Evolutionary conservation across 2,113 vertebrate species (phyloP).

Genomic region (Haemorhous mexicanus): DNA sequence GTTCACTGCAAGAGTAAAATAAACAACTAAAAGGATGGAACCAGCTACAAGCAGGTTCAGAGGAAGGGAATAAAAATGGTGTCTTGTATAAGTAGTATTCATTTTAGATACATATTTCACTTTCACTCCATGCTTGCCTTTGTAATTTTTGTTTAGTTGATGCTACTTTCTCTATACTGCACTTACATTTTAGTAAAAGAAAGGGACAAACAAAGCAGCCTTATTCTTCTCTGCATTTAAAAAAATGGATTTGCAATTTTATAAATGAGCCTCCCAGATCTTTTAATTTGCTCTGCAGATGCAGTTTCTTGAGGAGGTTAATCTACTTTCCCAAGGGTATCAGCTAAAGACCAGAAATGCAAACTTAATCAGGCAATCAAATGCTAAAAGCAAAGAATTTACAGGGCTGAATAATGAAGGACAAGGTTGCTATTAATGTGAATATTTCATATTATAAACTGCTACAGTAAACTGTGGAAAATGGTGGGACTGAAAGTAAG

Average conservation of each 20-base stretch:
- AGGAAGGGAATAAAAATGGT: not conserved
- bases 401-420: not conserved
- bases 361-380: conserved; percentile 2
- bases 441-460: not conserved
- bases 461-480: not conserved
- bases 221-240: not conserved
- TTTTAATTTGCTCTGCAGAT: not conserved
- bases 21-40: not conserved
- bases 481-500: not conserved
- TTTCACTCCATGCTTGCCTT: not conserved
- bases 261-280: not conserved
- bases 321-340: not conserved
- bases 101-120: not conserved
- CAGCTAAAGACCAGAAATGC: not conserved
- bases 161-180: not conserved
- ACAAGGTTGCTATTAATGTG: not conserved
- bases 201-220: not conserved
- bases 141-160: not conserved
- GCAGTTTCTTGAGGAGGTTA: not conserved
- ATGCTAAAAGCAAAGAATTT: not conserved
- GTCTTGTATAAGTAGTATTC: not conserved
- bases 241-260: not conserved
- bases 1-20: not conserved
- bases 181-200: not conserved
- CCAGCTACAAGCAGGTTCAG: not conserved